These are phyloP conservation scores for Siniperca scherzeri DNA, from an alignment of 2,797 vertebrate species.

Conservation along the genomic window DNA sequence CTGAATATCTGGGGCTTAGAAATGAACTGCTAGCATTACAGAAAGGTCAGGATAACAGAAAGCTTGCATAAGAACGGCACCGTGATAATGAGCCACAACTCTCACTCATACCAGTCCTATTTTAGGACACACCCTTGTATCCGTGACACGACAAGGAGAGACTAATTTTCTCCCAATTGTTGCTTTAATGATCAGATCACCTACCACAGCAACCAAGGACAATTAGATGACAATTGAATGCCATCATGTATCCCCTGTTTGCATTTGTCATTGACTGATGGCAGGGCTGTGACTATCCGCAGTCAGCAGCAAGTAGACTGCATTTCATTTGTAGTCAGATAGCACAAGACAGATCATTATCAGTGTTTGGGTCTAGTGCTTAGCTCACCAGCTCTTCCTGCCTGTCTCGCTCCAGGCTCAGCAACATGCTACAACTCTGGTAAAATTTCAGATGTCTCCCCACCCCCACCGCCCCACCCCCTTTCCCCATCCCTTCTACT, in stretches of 20 bases:
- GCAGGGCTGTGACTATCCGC: slow-evolving; percentile 40
- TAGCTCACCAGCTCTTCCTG: slow-evolving; percentile 65
- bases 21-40: slow-evolving; percentile 24
- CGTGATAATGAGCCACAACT: slow-evolving; percentile 55
- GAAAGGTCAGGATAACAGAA: slow-evolving; percentile 58
- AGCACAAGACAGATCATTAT: slow-evolving; percentile 76
- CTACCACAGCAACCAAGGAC: slow-evolving; percentile 71
- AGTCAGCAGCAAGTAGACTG: slow-evolving; percentile 64
- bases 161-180: slow-evolving; percentile 70
- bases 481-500: slow-evolving; percentile 2
- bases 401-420: slow-evolving; percentile 72
- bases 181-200: slow-evolving; percentile 76
- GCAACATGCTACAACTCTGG: slow-evolving; percentile 71
- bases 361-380: slow-evolving; percentile 68
- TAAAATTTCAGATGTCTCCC: slow-evolving; percentile 57
- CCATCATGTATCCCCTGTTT: slow-evolving; percentile 59
- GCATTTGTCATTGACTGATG: slow-evolving; percentile 76
- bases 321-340: slow-evolving; percentile 69
- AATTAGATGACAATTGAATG: slow-evolving; percentile 74
- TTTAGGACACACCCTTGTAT: slow-evolving; percentile 33
- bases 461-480: fast-evolving
- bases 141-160: slow-evolving; percentile 51
- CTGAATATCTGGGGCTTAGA: slow-evolving; percentile 34
- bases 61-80: slow-evolving; percentile 42
- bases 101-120: slow-evolving; percentile 46